Percentiles rank a stretch among this genome's conserved stretches.
Conservation (phyloP, 2,797 vertebrate species). For the Gambusia yucatana region DNA sequence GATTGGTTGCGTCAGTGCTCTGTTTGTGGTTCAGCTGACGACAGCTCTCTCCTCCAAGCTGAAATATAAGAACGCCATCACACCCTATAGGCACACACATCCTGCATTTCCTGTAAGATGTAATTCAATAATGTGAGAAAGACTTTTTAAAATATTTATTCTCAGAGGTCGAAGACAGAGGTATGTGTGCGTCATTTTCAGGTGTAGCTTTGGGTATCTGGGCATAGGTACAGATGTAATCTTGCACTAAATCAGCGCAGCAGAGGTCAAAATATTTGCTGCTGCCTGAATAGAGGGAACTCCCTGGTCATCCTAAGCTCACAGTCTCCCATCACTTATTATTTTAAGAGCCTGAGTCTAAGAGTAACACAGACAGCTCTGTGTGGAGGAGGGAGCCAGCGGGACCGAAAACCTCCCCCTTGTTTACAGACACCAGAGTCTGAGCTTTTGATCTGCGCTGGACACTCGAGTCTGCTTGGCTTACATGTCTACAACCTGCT, state of each 20-base stretch:
- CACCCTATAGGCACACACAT: slow-evolving; percentile 53
- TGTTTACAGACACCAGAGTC: slow-evolving; percentile 64
- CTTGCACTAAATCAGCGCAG: slow-evolving; percentile 19
- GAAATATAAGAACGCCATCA: slow-evolving; percentile 64
- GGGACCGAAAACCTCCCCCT: slow-evolving; percentile 54
- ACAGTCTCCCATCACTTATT: slow-evolving; percentile 51
- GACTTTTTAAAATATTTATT: slow-evolving; percentile 64
- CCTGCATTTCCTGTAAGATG: slow-evolving; percentile 71
- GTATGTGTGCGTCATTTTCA: slow-evolving; percentile 44
- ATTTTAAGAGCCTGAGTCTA: slow-evolving; percentile 63
- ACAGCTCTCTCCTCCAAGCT: slow-evolving; percentile 59
- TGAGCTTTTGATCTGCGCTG: slow-evolving; percentile 64
- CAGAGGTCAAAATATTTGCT: slow-evolving; percentile 31
- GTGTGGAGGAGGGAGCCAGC: slow-evolving; percentile 58
- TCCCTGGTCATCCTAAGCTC: slow-evolving; percentile 57
- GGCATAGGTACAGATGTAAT: slow-evolving; percentile 25
- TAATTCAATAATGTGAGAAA: slow-evolving; percentile 75
- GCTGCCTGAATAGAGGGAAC: slow-evolving; percentile 48
- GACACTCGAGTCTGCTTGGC: slow-evolving; percentile 38
- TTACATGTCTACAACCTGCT: slow-evolving; percentile 30
- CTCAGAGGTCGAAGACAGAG: slow-evolving; percentile 58
- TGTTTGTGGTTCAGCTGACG: slow-evolving; percentile 69
- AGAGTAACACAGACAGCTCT: slow-evolving; percentile 58
- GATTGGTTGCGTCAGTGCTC: slow-evolving; percentile 63
- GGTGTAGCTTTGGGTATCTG: slow-evolving; percentile 48